These are phyloP conservation scores for Lasius fuliginosus DNA, from an alignment of 2,888 invertebrate genomes.

Conservation along the genomic window DNA sequence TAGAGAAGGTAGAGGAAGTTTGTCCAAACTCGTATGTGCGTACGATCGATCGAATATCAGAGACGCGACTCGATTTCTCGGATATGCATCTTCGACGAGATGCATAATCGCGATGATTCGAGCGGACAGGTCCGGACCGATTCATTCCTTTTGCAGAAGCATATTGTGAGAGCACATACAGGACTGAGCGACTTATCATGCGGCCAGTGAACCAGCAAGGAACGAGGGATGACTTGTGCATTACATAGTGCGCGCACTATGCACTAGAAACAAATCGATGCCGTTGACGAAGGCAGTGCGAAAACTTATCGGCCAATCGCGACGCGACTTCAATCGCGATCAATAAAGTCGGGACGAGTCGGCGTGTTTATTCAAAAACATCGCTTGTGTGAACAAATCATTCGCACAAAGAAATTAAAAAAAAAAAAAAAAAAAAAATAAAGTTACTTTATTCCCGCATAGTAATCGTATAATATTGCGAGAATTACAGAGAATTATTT, in stretches of 20 bases:
- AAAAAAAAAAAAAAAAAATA: slow-evolving; percentile 5
- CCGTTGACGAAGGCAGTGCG: slow-evolving; percentile 59
- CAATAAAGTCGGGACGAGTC: slow-evolving; percentile 69
- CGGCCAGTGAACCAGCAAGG: slow-evolving; percentile 64
- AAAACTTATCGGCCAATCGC: slow-evolving; percentile 56
- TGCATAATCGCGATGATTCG: slow-evolving; percentile 53
- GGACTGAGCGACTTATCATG: slow-evolving; percentile 67
- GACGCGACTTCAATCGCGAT: slow-evolving; percentile 65
- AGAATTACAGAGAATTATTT: neutral
- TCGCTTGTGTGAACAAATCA: neutral
- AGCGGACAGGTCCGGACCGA: slow-evolving; percentile 53
- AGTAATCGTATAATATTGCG: neutral
- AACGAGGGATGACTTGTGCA: slow-evolving; percentile 71
- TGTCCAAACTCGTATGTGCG: neutral
- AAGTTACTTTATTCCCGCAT: neutral
- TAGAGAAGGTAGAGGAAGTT: neutral
- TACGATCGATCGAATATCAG: slow-evolving; percentile 25
- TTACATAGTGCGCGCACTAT: slow-evolving; percentile 63
- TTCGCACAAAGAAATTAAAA: neutral
- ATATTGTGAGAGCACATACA: slow-evolving; percentile 47
- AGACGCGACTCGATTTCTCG: slow-evolving; percentile 34
- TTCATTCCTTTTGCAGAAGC: slow-evolving; percentile 62
- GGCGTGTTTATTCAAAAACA: slow-evolving; percentile 23
- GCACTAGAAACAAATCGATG: slow-evolving; percentile 72
- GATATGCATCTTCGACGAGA: slow-evolving; percentile 15